Evolutionary conservation across 2,888 invertebrate species (phyloP), one percentile per base, ranked within the genome.

Genomic region (Sialis fuliginosa): DNA sequence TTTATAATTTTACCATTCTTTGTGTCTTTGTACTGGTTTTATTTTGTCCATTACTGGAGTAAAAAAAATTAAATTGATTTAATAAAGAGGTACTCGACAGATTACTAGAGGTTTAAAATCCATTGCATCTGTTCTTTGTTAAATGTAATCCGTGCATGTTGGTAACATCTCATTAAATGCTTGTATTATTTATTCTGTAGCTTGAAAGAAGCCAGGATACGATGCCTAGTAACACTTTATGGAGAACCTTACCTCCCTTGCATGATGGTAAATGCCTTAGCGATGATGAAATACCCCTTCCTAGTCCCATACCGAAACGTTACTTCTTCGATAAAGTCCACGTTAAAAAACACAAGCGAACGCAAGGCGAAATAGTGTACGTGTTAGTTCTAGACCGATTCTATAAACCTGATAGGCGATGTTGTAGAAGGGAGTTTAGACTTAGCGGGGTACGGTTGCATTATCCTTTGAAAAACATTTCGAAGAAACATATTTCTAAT

Each of bases 301-400:
- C 51, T 52, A 55, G 55, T 55, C 59, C 53, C 52, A 51, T 53
- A 50, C 48, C 48, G 34, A 34, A 40, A 39, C 47, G 46, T 5
- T 48, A 46, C 45, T 34, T 50, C 40, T 46, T 46, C 42, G 30
- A 52, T 12, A 47, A 57, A 45, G 52, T 52, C 6, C 33, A 51
- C 33, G 31, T 51, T 22, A 39, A 12, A 31, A 42, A 42, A 42
- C 42, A 42, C 32, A 13, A 42, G 31, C 43, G 53, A 45, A 47
- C 54, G 48, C 51, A 56, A 45, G 57, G 50, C 5, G 53, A 52
- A 47, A 54, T 62, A 8, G 62, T 69, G 1, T 58, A 57, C 44
- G 57, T 58, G n/a, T 65, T 69, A 12, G 58, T 69, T 34, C 53
- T 60, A 35, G 65, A 67, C 54, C 57, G 57, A 50, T 69, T 69